Evolutionary conservation across 2,797 vertebrate genomes (phyloP).

Genomic region (Cetoscarus ocellatus): DNA sequence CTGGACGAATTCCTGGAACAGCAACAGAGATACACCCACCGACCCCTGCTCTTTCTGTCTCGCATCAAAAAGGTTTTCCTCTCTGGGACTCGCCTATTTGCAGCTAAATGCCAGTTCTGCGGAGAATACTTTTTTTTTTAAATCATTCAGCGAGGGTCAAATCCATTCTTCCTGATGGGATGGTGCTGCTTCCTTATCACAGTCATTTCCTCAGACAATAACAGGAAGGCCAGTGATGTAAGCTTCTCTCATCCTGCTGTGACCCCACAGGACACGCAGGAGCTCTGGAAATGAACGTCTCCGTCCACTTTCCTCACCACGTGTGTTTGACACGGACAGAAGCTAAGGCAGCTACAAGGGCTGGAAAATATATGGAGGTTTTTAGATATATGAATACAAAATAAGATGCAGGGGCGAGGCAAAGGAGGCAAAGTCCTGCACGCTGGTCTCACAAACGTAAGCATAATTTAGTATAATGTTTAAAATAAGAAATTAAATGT

Average conservation of each 20-base stretch:
- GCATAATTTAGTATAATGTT: too few species aligned
- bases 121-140: conserved; percentile 16
- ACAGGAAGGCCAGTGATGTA: conserved; percentile 66
- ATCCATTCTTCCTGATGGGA: conserved; percentile 46
- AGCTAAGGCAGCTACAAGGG: neutral
- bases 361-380: too few species aligned
- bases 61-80: conserved; percentile 13
- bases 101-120: conserved; percentile 26
- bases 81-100: conserved; percentile 6
- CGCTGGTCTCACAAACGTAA: too few species aligned
- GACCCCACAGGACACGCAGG: conserved; percentile 45
- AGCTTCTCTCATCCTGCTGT: conserved; percentile 51
- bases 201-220: conserved; percentile 64
- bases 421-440: too few species aligned
- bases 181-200: conserved; percentile 26
- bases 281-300: conserved; percentile 40
- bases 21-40: neutral
- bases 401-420: too few species aligned
- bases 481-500: too few species aligned
- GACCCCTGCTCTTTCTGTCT: conserved; percentile 6
- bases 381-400: too few species aligned
- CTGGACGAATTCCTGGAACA: neutral
- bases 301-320: conserved; percentile 27
- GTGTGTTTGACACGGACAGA: conserved; percentile 25
- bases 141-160: conserved; percentile 12